A percentile compares a stretch with the other conserved stretches of the same genome.
phyloP scores from a whole-genome alignment of 2,888 invertebrate species.

The Cremastinae sp. region DNA sequence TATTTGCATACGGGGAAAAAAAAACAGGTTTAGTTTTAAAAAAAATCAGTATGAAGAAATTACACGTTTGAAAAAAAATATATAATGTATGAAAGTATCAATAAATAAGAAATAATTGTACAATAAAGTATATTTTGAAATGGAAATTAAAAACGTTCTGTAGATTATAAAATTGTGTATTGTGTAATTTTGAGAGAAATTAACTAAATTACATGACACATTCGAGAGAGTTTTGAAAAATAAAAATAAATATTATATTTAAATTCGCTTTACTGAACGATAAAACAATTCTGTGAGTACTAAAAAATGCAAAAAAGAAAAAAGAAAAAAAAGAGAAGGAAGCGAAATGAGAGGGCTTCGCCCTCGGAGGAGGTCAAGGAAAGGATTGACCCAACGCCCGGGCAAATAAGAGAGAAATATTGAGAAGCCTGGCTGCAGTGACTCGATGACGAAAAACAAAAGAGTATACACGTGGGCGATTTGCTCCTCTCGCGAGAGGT shows the following conservation, averaged over 20 bases:
- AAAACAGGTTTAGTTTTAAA: background rate
- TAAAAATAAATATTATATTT: too few relatives aligned
- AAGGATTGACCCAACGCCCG: background rate
- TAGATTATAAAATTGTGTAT: too few relatives aligned
- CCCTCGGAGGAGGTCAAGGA: conserved; percentile 4
- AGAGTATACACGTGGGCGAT: conserved; percentile 41
- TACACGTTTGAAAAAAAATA: background rate
- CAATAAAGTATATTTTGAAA: too few relatives aligned
- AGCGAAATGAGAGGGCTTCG: conserved; percentile 6
- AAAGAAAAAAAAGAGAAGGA: background rate
- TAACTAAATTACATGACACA: too few relatives aligned
- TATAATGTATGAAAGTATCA: too few relatives aligned
- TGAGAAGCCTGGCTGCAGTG: background rate
- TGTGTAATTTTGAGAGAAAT: too few relatives aligned
- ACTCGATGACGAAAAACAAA: too few relatives aligned
- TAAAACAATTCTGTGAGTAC: background rate
- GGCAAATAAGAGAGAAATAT: conserved; percentile 24
- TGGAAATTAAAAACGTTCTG: too few relatives aligned
- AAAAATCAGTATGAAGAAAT: background rate
- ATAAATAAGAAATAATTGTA: too few relatives aligned
- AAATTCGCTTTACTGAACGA: background rate
- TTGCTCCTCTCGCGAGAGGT: conserved; percentile 10
- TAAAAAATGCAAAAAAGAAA: background rate
- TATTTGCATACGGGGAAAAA: background rate
- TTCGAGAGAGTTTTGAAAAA: too few relatives aligned